phyloP scores from a whole-genome alignment of 2,888 invertebrate species.

The Limnephilus marmoratus region DNA sequence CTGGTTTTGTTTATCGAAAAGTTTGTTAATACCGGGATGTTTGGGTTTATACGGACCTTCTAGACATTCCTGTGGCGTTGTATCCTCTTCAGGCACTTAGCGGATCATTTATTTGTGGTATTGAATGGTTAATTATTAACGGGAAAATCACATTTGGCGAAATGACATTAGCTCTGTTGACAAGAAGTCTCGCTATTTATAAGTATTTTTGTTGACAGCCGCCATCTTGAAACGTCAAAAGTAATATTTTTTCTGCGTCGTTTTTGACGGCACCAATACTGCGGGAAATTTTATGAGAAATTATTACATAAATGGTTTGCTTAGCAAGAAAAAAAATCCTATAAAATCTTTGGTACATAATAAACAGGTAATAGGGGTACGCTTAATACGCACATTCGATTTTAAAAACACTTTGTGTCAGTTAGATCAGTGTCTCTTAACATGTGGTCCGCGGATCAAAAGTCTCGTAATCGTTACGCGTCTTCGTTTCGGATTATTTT shows the following conservation, averaged over 20 bases:
- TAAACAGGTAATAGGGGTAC: too few species aligned
- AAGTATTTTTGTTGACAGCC: conserved; percentile 65
- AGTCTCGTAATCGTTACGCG: too few species aligned
- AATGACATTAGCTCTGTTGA: conserved; percentile 61
- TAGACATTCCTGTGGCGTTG: conserved; percentile 49
- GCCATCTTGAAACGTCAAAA: conserved; percentile 60
- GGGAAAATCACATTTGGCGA: conserved; percentile 36
- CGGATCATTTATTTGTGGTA: conserved; percentile 46
- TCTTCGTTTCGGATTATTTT: too few species aligned
- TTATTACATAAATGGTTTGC: too few species aligned
- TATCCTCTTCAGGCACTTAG: conserved; percentile 20
- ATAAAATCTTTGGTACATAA: too few species aligned
- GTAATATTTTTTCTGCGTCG: neutral
- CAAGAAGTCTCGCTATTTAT: conserved; percentile 53
- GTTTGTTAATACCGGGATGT: neutral
- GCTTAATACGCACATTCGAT: too few species aligned
- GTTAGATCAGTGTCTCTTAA: too few species aligned
- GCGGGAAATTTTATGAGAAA: too few species aligned
- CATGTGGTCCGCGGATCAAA: too few species aligned
- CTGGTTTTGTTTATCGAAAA: conserved; percentile 44
- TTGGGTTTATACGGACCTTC: conserved; percentile 48
- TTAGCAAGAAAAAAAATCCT: too few species aligned
- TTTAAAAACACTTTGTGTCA: too few species aligned
- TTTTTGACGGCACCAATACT: neutral
- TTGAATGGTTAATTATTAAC: conserved; percentile 34